Evolutionary conservation across 2,888 invertebrate species (phyloP), one percentile per base, ranked within the genome.

Genomic region (Drosophila sordidapex): DNA sequence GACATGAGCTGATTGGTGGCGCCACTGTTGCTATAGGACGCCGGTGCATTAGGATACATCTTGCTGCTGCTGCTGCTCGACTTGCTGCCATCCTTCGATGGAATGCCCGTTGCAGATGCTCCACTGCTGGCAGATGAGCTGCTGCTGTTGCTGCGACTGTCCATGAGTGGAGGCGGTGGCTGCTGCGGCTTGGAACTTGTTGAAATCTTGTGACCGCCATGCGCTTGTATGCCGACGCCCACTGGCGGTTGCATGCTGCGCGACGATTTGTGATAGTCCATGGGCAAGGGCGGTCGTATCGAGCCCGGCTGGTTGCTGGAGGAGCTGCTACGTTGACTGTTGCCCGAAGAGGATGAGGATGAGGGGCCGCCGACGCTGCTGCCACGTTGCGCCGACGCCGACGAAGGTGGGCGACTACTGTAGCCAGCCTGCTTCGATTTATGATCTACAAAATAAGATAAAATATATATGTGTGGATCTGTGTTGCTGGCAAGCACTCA

Each of bases 241-340:
- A 76, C 86, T 0, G 90, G 88, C 36, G 88, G 88, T 38, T 56
- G 56, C 81, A 90, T 82, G 54, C 81, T 71, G 31, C 92, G 90
- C 33, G 93, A 82, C 29, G 92, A 81, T 53, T 93, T 93, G 62
- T 93, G 93, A 65, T 92, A 92, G 73, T 91, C 92, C 53, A 90
- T 85, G 7, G 90, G 84, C 79, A 87, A 75, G 3, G 87, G 74
- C 25, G 84, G 85, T 13, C 87, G 82, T 13, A 82, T 77, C 13
- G 79, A 65, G 21, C 57, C 57, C 52, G 79, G 73, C 21, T 85
- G 81, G 61, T 48, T 46, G 46, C 46, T 46, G 10, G 83, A 74
- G 11, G 87, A 82, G 33, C 68, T 71, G 27, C 70, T 71, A n/a
- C 78, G 74, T 48, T 82, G 85, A 40, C 56, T 69, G 58, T 72